Conservation (phyloP, 2,113 vertebrate species). For the Neotoma lepida region DNA sequence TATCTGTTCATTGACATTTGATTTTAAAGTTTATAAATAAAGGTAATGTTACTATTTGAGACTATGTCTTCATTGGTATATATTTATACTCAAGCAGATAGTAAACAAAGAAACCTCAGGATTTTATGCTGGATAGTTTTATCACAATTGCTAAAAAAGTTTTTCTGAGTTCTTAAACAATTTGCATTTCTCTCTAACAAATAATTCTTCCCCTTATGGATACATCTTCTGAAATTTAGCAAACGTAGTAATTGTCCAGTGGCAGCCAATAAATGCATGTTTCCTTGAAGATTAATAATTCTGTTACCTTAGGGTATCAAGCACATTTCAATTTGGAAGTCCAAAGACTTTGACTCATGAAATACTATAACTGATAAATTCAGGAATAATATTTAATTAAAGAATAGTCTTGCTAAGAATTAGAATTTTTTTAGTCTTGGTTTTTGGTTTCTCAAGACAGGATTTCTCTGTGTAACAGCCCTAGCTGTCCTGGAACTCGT, state of each 20-base stretch:
- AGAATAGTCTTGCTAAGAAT: not conserved
- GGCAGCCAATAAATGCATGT: too few species aligned
- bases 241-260: too few species aligned
- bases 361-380: not conserved
- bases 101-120: too few species aligned
- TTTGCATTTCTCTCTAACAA: too few species aligned
- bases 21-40: not conserved
- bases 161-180: too few species aligned
- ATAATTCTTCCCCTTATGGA: too few species aligned
- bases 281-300: too few species aligned
- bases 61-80: not conserved
- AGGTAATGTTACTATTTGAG: not conserved
- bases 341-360: not conserved
- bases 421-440: not conserved
- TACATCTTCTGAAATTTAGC: too few species aligned
- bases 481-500: not conserved
- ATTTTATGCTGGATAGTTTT: too few species aligned
- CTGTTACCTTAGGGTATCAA: too few species aligned
- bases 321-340: not conserved
- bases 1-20: not conserved
- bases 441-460: not conserved
- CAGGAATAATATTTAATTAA: not conserved
- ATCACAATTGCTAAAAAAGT: too few species aligned
- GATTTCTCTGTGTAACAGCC: not conserved
- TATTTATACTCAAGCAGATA: not conserved